Evolutionary conservation across 1,140 invertebrate species (phyloP), one percentile per base, ranked within the genome.

Genomic region (Coelopa frigida): DNA sequence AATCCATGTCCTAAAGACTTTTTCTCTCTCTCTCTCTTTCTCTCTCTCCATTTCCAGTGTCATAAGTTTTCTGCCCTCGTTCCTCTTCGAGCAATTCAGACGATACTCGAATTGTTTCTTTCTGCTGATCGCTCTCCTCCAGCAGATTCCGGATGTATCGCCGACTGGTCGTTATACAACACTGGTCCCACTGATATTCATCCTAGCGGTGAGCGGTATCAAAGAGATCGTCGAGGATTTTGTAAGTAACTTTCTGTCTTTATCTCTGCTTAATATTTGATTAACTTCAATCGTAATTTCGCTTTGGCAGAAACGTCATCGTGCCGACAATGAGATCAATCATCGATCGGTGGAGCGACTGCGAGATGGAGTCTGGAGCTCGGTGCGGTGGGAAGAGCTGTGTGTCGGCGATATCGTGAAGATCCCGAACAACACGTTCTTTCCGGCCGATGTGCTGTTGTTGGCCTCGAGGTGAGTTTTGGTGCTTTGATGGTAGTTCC

Each of bases 101-200:
- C 79, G 90, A 51, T 97, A 96, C 74, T 92, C 90, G 35, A 98
- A 98, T 73, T 89, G 93, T 62, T 98, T 97, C 79, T 98, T 98
- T 77, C 77, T 97, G 46, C 84, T 94, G 70, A 96, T 97, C 67
- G 93, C 90, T 48, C 76, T 95, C 45, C 77, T 96, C 70, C 93
- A 98, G 83, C 94, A 97, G 87, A 96, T 98, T 66, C 93, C 93
- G 14, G 92, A 94, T 75, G 93, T 97, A 42, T 95, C 91, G 38
- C 94, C 94, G 17, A 98, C 94, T 26, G 94, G 94, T 50, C 78
- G 91, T 26, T 98, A 88, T 66, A 97, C 94, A 45, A 98, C 94
- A 14, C 75, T 94, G 52, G 91, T 95, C 48, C 94, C 94, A 48
- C 80, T 98, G 49, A 82, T 95, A 49, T 93, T 94, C 59, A 98